Conservation (phyloP, 1,140 invertebrate species). For the Nebria ingens region DNA sequence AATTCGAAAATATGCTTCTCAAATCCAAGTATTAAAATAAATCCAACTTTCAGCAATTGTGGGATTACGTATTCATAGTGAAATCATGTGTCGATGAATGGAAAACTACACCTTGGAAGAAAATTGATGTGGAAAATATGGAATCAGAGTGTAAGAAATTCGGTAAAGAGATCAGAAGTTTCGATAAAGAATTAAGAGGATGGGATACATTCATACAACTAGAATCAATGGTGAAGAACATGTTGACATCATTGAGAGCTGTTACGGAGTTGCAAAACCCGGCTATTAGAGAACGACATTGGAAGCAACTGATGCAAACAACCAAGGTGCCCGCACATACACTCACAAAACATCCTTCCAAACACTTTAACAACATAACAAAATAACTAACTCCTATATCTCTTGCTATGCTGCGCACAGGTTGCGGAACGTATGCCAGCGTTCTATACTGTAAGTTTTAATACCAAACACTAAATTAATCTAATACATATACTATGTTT, state of each 20-base stretch:
- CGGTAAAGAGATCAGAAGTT: slow-evolving; percentile 66
- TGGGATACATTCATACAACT: slow-evolving; percentile 68
- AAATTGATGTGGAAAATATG: slow-evolving; percentile 88
- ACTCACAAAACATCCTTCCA: neutral
- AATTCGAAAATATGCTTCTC: neutral
- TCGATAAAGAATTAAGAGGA: slow-evolving; percentile 78
- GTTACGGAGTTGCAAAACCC: slow-evolving; percentile 91
- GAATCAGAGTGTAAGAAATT: slow-evolving; percentile 90
- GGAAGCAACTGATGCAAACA: slow-evolving; percentile 84
- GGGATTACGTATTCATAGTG: slow-evolving; percentile 83
- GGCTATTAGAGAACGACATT: slow-evolving; percentile 84
- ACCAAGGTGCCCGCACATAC: slow-evolving; percentile 54
- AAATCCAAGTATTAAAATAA: too few relatives aligned
- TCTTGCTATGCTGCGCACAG: neutral
- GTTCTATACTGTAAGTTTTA: slow-evolving; percentile 22
- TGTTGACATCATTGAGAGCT: slow-evolving; percentile 76
- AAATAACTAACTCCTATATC: neutral
- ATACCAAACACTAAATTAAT: neutral
- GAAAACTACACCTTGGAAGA: slow-evolving; percentile 87
- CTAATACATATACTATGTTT: slow-evolving; percentile 4
- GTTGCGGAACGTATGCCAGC: slow-evolving; percentile 16
- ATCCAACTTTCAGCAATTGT: slow-evolving; percentile 49
- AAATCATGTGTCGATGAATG: slow-evolving; percentile 74
- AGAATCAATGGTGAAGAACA: slow-evolving; percentile 69
- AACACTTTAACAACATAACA: neutral